Evolutionary conservation across 2,797 vertebrate species (phyloP), one percentile per base, ranked within the genome.

Genomic region (Eupleurogrammus muticus): DNA sequence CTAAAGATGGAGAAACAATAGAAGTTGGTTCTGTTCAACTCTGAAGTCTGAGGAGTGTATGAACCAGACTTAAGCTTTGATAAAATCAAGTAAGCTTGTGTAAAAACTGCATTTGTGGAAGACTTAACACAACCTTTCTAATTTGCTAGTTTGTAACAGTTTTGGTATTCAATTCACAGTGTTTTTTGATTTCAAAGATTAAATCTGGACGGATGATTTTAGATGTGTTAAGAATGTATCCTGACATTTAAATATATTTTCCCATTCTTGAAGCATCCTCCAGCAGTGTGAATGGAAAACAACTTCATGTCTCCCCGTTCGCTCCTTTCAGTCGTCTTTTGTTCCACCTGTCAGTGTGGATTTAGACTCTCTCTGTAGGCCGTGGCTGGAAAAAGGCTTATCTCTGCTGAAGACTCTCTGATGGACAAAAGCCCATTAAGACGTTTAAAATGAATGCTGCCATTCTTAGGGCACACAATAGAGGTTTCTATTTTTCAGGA

Each of bases 331-430:
- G 54, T 68, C 59, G 82, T 78, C 87, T 86, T 93, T 93, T 94
- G 93, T 94, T 93, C 89, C 92, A 94, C 90, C 91, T 93, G 94
- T 94, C 94, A 94, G 79, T 91, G 87, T 91, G 89, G 85, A 94
- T 95, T 95, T 93, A 88, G 80, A 79, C 81, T 83, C 81, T 65
- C 81, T 89, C n/a, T 84, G 88, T 92, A 92, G 89, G 86, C 89
- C 89, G 77, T 65, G 86, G 84, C 85, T 92, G 82, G 82, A 92
- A 94, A 93, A 85, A 89, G 91, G 92, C 92, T 95, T 95, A 94
- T 94, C 93, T 92, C 85, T 79, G 75, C 75, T 89, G 78, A 88
- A 80, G 87, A 89, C 85, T 81, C 81, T 82, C 82, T 84, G 87
- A 90, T 92, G 87, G 84, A 94, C 92, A 93, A 94, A 92, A 90